Percentiles rank a stretch among this genome's conserved stretches.
Conservation (phyloP, 1,140 invertebrate species). For the Pseudomyrmex pallidus region DNA sequence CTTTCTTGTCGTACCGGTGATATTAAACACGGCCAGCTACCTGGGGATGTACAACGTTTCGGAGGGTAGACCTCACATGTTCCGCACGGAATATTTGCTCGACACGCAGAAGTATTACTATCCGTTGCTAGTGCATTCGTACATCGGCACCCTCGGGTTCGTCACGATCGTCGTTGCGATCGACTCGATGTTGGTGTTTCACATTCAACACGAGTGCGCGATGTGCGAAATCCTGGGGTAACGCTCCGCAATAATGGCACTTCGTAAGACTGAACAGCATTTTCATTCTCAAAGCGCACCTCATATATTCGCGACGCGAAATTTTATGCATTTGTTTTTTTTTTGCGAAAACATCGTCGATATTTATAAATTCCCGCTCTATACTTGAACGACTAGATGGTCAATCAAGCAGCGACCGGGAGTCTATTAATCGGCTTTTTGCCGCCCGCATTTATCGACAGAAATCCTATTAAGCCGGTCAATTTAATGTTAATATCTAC, state of each 20-base stretch:
- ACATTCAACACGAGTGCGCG: slow-evolving; percentile 71
- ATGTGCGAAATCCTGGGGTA: slow-evolving; percentile 75
- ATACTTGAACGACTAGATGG: background rate
- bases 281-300: slow-evolving; percentile 15
- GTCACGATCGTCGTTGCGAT: slow-evolving; percentile 68
- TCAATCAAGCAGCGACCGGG: too few relatives aligned
- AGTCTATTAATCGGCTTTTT: too few relatives aligned
- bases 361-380: slow-evolving; percentile 1
- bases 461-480: too few relatives aligned
- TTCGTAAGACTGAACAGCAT: slow-evolving; percentile 47
- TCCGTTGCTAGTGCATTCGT: slow-evolving; percentile 69
- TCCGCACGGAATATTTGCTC: slow-evolving; percentile 71
- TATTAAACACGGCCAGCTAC: slow-evolving; percentile 56
- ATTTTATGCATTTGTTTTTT: background rate
- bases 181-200: slow-evolving; percentile 68
- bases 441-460: too few relatives aligned
- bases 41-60: slow-evolving; percentile 45
- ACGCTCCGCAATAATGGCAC: slow-evolving; percentile 46
- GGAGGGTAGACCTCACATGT: slow-evolving; percentile 63
- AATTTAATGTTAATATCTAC: background rate
- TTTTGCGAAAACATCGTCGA: background rate
- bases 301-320: background rate
- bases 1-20: slow-evolving; percentile 67
- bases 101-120: slow-evolving; percentile 72
- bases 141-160: slow-evolving; percentile 68